These are phyloP conservation scores for Arvicanthis niloticus DNA, from an alignment of 2,113 vertebrate species.

Conservation along the genomic window DNA sequence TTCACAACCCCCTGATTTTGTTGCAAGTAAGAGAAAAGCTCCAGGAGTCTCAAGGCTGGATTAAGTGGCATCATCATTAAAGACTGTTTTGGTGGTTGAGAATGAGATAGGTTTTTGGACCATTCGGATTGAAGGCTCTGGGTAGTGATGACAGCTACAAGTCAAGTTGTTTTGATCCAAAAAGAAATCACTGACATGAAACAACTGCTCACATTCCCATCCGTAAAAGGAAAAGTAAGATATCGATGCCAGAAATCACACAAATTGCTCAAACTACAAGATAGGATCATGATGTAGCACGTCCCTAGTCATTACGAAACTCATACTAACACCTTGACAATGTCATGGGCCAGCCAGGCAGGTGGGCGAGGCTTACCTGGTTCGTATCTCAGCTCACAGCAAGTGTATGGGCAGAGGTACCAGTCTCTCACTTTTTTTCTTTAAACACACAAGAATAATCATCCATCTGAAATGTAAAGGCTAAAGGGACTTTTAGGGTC, in stretches of 20 bases:
- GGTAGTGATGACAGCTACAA: neutral
- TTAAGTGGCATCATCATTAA: neutral
- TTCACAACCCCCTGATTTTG: neutral
- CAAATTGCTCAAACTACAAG: neutral
- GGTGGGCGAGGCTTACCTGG: neutral
- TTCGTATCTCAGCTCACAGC: neutral
- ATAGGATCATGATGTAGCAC: neutral
- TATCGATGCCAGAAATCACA: neutral
- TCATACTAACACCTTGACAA: neutral
- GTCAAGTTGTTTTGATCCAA: neutral
- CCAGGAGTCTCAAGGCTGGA: neutral
- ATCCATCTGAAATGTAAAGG: neutral
- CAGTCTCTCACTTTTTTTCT: neutral
- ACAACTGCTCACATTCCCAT: neutral
- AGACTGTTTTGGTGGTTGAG: neutral
- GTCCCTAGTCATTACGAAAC: neutral
- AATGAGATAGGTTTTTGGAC: neutral
- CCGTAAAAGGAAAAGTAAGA: neutral
- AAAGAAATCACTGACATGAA: neutral
- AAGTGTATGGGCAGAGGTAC: neutral
- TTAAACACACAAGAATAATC: neutral
- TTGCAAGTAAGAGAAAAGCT: neutral
- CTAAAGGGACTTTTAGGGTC: neutral
- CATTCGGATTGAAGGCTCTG: neutral
- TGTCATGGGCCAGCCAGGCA: neutral